Evolutionary conservation across 1,140 invertebrate genomes (phyloP), one percentile per base, ranked within the genome.

Genomic region (Achroia grisella): DNA sequence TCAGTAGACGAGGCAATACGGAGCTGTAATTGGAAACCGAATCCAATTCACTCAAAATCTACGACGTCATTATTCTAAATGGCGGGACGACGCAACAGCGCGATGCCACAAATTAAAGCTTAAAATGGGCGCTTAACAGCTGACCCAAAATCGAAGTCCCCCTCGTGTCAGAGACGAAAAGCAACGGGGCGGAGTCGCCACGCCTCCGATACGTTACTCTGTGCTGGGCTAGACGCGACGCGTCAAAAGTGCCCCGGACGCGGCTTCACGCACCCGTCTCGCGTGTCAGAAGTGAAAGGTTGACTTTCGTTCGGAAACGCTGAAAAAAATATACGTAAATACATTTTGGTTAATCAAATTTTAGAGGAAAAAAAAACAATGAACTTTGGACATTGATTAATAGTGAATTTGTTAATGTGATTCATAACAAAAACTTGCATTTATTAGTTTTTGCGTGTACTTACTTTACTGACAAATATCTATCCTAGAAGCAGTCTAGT

Each of bases 71-170:
- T 83, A 83, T 76, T 79, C 68, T 71, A 77, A 80, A 80, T 69
- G 74, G 69, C 67, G 66, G 62, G 66, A 53, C 58, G 59, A 68
- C 53, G 71, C 63, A 64, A 68, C 64, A 64, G 48, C 74, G 65
- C 73, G 71, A 79, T 83, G 72, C 79, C 79, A 84, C 79, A 84
- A 84, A 84, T 84, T 84, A 84, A 84, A 84, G 79, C 79, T 84
- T 84, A 84, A 84, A 84, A 78, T 72, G 79, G 73, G 61, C 79
- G 80, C 69, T 83, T 83, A 83, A 83, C 77, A 79, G 79, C 79
- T 81, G 79, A 81, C 79, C 77, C 79, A 83, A 79, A 81, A 82
- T 71, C 71, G 71, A 80, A 77, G 17, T 55, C 63, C 56, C 61
- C 70, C 68, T 71, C 35, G 35, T 8, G 15, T 71, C 67, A 68